Percentiles rank a stretch among this genome's conserved stretches.
Evolutionary conservation across 1,140 invertebrate genomes (phyloP).

Genomic region (Pseudoatta argentina): DNA sequence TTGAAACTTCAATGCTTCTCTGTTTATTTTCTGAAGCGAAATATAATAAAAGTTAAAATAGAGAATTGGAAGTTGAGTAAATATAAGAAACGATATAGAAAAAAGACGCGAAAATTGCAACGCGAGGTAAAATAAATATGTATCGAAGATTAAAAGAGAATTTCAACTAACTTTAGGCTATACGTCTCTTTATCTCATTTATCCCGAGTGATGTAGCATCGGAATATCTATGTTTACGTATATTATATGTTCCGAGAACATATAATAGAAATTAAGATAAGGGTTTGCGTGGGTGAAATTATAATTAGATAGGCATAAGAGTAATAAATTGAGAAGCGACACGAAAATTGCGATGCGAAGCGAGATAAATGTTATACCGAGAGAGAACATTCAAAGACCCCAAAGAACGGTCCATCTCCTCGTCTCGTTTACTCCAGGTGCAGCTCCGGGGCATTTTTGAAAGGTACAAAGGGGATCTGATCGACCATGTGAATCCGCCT

Average conservation of each 20-base stretch:
- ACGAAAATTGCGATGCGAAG: constrained; percentile 15
- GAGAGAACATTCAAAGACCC: background rate
- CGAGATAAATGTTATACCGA: constrained; percentile 13
- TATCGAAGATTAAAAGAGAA: background rate
- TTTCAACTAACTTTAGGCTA: background rate
- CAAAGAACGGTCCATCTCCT: background rate
- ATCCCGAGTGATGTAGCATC: background rate
- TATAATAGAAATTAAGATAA: constrained; percentile 13
- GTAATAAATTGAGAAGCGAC: constrained; percentile 9
- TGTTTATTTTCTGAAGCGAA: background rate
- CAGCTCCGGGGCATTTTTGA: constrained; percentile 26
- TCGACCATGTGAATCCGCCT: constrained; percentile 46
- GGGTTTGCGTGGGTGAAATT: background rate
- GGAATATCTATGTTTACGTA: constrained; percentile 4
- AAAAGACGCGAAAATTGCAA: background rate
- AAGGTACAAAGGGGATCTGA: constrained; percentile 60
- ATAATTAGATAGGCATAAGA: background rate
- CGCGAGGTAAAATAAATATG: background rate
- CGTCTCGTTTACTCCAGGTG: constrained; percentile 28
- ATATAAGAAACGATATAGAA: background rate
- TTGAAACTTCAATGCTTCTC: constrained; percentile 8
- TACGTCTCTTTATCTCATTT: background rate
- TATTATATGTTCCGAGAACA: background rate
- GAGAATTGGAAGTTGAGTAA: constrained; percentile 14
- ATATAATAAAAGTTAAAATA: constrained; percentile 5